phyloP scores from a whole-genome alignment of 2,888 invertebrate genomes.

The Dione juno region DNA sequence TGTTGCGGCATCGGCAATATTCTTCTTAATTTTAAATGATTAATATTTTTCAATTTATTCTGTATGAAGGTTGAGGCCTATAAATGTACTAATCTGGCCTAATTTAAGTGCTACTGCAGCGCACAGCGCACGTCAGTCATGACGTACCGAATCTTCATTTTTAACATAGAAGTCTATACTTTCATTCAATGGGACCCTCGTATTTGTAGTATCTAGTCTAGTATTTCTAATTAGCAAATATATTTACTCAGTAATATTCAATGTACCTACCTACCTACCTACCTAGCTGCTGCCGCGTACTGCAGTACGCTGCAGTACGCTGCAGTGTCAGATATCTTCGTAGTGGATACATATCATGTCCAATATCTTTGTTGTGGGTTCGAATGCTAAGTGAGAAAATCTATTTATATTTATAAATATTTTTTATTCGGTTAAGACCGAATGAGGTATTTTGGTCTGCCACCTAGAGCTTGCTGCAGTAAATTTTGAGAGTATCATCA shows the following conservation, averaged over 20 bases:
- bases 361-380: too few relatives aligned
- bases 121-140: not conserved
- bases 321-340: too few relatives aligned
- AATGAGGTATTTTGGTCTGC: too few relatives aligned
- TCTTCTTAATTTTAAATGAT: too few relatives aligned
- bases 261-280: too few relatives aligned
- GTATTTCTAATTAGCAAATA: not conserved
- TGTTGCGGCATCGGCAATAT: not conserved
- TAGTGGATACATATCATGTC: too few relatives aligned
- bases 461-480: too few relatives aligned
- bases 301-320: not conserved
- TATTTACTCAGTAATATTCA: not conserved
- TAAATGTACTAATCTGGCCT: slow-evolving; percentile 3
- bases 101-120: not conserved
- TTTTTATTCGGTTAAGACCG: too few relatives aligned
- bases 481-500: too few relatives aligned
- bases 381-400: too few relatives aligned
- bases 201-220: slow-evolving; percentile 14
- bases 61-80: slow-evolving; percentile 4
- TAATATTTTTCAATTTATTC: too few relatives aligned
- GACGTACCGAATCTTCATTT: not conserved
- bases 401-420: too few relatives aligned
- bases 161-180: slow-evolving; percentile 6
- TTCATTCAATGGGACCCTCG: slow-evolving; percentile 22
- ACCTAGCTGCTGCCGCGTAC: not conserved